phyloP scores from a whole-genome alignment of 2,113 vertebrate genomes.

The Sapajus apella region DNA sequence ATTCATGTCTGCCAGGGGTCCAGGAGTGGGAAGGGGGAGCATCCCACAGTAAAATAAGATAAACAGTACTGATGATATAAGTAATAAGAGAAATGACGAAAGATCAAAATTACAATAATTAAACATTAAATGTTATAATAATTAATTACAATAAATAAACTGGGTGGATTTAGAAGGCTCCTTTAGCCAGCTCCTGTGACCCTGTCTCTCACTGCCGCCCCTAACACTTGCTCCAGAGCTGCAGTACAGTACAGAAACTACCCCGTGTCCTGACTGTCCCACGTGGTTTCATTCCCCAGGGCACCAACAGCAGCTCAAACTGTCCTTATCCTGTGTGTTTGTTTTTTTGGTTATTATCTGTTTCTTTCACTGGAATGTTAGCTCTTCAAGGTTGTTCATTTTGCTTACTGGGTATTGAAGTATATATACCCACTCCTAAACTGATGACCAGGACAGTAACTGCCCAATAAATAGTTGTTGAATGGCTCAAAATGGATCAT shows the following conservation, averaged over 20 bases:
- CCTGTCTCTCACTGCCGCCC: rapidly evolving
- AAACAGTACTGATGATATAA: background rate
- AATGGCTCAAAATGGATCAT: background rate
- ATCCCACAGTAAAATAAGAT: background rate
- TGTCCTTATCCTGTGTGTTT: background rate
- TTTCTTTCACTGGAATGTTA: background rate
- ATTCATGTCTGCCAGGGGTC: background rate
- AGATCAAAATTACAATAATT: background rate
- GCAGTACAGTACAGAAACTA: background rate
- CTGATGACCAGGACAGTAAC: background rate
- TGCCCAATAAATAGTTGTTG: background rate
- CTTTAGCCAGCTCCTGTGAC: background rate
- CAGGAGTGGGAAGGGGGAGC: background rate
- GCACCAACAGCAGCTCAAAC: background rate
- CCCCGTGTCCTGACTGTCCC: background rate
- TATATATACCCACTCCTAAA: background rate
- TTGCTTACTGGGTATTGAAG: background rate
- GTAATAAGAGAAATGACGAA: background rate
- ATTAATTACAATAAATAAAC: background rate
- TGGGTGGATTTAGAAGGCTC: background rate
- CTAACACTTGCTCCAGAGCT: background rate
- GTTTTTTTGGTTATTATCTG: background rate
- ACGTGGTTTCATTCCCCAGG: background rate
- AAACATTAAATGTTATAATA: background rate
- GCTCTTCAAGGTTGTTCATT: background rate